Evolutionary conservation across 2,888 invertebrate species (phyloP), one percentile per base, ranked within the genome.

Genomic region (Chalcosyrphus nemorum): DNA sequence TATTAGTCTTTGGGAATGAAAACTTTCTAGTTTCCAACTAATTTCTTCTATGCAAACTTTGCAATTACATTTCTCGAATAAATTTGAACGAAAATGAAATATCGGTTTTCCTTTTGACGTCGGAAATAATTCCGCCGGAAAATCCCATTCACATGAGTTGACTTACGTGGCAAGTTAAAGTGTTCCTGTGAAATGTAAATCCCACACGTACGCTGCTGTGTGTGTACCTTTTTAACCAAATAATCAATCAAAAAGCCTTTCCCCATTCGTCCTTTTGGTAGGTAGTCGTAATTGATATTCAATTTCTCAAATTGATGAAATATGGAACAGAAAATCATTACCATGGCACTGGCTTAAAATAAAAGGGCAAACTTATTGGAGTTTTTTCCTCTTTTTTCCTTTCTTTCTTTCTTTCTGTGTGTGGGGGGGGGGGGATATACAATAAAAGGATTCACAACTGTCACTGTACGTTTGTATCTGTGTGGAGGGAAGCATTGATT

Each of bases 161-260:
- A 15, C 41, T 15, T 15, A 15, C 15, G 15, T 13, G 9, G 15
- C 13, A 13, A 41, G 13, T 4, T n/a, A 11, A 27, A 61, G 3
- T 52, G 19, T 35, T 50, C 15, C 24, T 19, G 7, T 15, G 9
- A 21, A 50, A 15, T 35, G 15, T 24, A 21, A 50, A 63, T 38
- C 21, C 2, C 21, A 27, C 38, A 24, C 4, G 24, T 38, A n/a
- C n/a, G n/a, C n/a, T n/a, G n/a, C n/a, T n/a, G n/a, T 13, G 35
- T 9, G 27, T 56, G 66, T 54, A 13, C n/a, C 24, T 6, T 45
- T 56, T 65, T 29, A 52, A 54, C 7, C 32, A 41, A 66, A 57
- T 41, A 76, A 66, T 76, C 66, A 66, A 59, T 76, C 57, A 76
- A 56, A 76, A 41, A 59, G 29, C 66, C 21, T 19, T 47, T 11